phyloP scores from a whole-genome alignment of 2,888 invertebrate species.

The Drosophila meridionalis region DNA sequence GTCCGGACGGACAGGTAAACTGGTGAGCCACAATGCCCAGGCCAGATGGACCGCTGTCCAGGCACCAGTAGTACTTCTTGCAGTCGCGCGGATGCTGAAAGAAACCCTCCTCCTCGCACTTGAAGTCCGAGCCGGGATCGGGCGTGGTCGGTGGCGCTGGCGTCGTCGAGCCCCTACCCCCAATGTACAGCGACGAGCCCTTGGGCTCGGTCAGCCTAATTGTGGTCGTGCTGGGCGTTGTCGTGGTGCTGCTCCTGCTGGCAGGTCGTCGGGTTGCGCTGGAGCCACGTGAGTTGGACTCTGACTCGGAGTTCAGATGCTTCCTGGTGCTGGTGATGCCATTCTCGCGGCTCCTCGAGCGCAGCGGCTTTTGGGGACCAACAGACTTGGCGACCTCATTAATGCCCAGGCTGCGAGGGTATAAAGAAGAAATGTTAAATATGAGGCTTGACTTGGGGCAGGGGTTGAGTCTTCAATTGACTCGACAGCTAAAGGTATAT shows the following conservation, averaged over 20 bases:
- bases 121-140: slow-evolving; percentile 94
- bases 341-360: slow-evolving; percentile 81
- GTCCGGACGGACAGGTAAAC: slow-evolving; percentile 96
- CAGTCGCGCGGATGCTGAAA: slow-evolving; percentile 96
- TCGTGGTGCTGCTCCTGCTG: slow-evolving; percentile 60
- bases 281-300: slow-evolving; percentile 60
- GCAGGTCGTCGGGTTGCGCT: slow-evolving; percentile 51
- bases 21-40: slow-evolving; percentile 96
- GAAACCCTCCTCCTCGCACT: slow-evolving; percentile 97
- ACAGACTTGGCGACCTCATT: slow-evolving; percentile 83
- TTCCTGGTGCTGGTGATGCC: slow-evolving; percentile 59
- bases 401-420: slow-evolving; percentile 74
- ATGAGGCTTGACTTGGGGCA: neutral
- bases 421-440: neutral
- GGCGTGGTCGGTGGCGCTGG: slow-evolving; percentile 92
- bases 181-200: slow-evolving; percentile 80
- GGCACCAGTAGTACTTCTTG: slow-evolving; percentile 97
- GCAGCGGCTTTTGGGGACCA: slow-evolving; percentile 78
- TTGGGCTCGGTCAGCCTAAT: slow-evolving; percentile 77
- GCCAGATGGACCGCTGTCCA: slow-evolving; percentile 94
- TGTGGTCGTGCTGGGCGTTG: slow-evolving; percentile 75
- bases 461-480: neutral
- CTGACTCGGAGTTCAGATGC: slow-evolving; percentile 65
- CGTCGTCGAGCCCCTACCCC: slow-evolving; percentile 86
- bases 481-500: too few species aligned